Evolutionary conservation across 2,888 invertebrate species (phyloP).

Genomic region (Chironomus riparius): DNA sequence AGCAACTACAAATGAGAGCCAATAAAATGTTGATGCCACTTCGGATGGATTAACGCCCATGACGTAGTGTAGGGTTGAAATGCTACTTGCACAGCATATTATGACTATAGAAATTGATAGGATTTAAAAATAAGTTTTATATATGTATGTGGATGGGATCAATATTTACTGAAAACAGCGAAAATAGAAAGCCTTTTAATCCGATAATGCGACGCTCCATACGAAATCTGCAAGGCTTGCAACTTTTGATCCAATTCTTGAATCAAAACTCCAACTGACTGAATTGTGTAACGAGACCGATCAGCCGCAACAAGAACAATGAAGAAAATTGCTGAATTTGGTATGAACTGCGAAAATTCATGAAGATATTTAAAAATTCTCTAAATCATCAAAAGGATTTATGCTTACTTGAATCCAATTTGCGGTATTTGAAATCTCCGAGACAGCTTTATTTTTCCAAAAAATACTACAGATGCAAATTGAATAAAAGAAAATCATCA

Average conservation of each 20-base stretch:
- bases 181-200: background rate
- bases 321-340: slow-evolving; percentile 1
- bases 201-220: background rate
- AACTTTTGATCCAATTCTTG: background rate
- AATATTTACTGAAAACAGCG: background rate
- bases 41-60: background rate
- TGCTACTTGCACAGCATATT: background rate
- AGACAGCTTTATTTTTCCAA: background rate
- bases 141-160: no score
- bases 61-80: background rate
- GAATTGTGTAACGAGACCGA: background rate
- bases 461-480: background rate
- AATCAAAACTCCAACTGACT: background rate
- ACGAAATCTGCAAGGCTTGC: background rate
- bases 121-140: background rate
- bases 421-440: slow-evolving; percentile 3
- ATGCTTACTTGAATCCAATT: slow-evolving; percentile 8
- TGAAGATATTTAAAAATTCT: background rate
- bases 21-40: background rate
- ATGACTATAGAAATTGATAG: background rate
- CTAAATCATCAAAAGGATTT: background rate
- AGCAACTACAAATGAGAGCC: background rate
- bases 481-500: background rate
- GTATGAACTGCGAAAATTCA: background rate
- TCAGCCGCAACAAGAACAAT: background rate